A percentile compares a stretch with the other conserved stretches of the same genome.
phyloP scores from a whole-genome alignment of 1,140 invertebrate genomes.

The Drosophila quadrilineata region DNA sequence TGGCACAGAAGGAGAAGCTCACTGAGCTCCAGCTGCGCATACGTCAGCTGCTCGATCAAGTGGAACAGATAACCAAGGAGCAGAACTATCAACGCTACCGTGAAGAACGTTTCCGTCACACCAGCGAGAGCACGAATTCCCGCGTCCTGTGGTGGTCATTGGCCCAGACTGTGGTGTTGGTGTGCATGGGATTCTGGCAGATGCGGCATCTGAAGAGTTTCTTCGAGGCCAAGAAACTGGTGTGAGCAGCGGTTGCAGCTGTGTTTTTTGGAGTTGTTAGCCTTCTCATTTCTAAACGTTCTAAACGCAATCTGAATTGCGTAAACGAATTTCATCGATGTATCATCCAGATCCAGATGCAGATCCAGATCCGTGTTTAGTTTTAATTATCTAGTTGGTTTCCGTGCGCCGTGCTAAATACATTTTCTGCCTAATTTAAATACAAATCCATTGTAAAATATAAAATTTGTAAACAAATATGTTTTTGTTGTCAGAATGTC shows the following conservation, averaged over 20 bases:
- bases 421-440: constrained; percentile 70
- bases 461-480: constrained; percentile 4
- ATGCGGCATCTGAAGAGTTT: constrained; percentile 99
- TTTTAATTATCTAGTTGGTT: constrained; percentile 58
- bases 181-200: constrained; percentile 98
- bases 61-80: constrained; percentile 99
- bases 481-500: constrained; percentile 21
- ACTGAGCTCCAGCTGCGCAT: constrained; percentile 97
- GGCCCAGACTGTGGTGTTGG: constrained; percentile 93
- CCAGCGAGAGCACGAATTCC: constrained; percentile 98
- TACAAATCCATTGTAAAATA: constrained; percentile 77
- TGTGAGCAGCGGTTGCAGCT: constrained; percentile 83
- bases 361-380: constrained; percentile 57
- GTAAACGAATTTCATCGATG: constrained; percentile 57
- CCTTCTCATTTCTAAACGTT: constrained; percentile 38
- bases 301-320: constrained; percentile 34
- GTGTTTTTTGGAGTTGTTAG: constrained; percentile 19
- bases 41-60: constrained; percentile 97
- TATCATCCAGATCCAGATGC: too few species aligned
- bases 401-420: constrained; percentile 36
- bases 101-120: constrained; percentile 98
- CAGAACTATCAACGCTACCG: constrained; percentile 99
- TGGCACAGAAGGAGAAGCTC: constrained; percentile 98
- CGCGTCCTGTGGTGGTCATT: constrained; percentile 99
- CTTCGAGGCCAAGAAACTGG: constrained; percentile 99